These are phyloP conservation scores for Aurelia aurita complex sp. Pacific DNA, from an alignment of 30 jellyfish, hydroid and myxozoan species.

Conservation along the genomic window DNA sequence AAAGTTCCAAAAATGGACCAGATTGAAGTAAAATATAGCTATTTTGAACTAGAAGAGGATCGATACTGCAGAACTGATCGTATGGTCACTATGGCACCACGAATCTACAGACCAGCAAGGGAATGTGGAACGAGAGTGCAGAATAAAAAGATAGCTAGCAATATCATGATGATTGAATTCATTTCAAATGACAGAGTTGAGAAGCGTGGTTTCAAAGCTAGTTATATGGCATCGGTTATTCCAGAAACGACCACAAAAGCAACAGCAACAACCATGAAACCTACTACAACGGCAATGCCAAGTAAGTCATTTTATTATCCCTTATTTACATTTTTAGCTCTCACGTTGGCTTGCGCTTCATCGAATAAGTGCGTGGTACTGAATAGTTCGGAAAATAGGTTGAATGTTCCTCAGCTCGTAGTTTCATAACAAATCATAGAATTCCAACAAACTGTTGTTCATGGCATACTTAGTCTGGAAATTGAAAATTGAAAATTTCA, in stretches of 20 bases:
- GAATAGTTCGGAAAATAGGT: too few species aligned
- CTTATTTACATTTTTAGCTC: too few species aligned
- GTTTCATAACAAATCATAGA: too few species aligned
- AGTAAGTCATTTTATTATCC: neutral
- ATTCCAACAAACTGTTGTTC: too few species aligned
- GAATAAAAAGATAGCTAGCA: constrained; percentile 46
- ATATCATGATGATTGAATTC: constrained; percentile 71
- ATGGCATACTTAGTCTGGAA: too few species aligned
- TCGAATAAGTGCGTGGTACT: too few species aligned
- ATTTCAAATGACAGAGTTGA: constrained; percentile 53
- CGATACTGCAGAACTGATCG: constrained; percentile 58
- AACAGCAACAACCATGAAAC: neutral
- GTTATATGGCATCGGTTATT: constrained; percentile 15
- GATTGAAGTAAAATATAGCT: constrained; percentile 32
- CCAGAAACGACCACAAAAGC: neutral
- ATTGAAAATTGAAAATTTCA: too few species aligned
- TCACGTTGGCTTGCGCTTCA: too few species aligned
- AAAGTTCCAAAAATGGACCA: constrained; percentile 51
- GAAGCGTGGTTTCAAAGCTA: constrained; percentile 61
- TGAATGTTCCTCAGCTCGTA: too few species aligned
- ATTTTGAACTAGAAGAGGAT: constrained; percentile 68
- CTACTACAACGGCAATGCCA: constrained; percentile 6
- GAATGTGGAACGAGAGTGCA: constrained; percentile 44
- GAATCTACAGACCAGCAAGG: neutral
- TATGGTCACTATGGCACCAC: constrained; percentile 20